A percentile compares a stretch with the other conserved stretches of the same genome.
These are phyloP conservation scores for Drosophila pseudoobscura DNA, from an alignment of 1,140 invertebrate genomes.

Conservation along the genomic window DNA sequence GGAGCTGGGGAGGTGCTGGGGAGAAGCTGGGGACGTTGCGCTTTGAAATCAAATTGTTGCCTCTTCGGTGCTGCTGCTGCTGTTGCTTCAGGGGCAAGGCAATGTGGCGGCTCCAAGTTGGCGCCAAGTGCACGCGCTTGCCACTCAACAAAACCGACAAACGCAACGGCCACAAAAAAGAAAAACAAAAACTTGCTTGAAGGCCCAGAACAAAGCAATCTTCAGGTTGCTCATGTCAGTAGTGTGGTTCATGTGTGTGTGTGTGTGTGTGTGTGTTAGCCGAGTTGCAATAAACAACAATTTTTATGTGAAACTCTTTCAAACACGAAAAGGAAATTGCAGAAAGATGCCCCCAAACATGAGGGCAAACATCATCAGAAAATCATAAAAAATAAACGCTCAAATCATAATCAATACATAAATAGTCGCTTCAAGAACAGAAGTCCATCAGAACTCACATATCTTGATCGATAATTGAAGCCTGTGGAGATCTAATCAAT, in stretches of 20 bases:
- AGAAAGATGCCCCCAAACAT: conserved; percentile 13
- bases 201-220: conserved; percentile 41
- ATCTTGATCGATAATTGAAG: neutral
- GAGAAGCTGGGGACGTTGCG: conserved; percentile 7
- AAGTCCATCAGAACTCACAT: conserved; percentile 28
- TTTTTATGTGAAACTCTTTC: conserved; percentile 52
- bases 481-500: too few species aligned
- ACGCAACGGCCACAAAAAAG: neutral
- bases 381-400: conserved; percentile 43
- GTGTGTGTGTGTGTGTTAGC: conserved; percentile 37
- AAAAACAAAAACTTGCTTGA: conserved; percentile 11
- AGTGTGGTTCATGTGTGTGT: conserved; percentile 9
- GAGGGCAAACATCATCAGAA: conserved; percentile 20
- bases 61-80: conserved; percentile 16
- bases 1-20: neutral
- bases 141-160: conserved; percentile 44
- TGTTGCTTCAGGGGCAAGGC: conserved; percentile 33
- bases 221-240: conserved; percentile 6
- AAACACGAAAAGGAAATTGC: conserved; percentile 45
- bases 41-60: conserved; percentile 50
- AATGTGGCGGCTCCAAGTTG: conserved; percentile 54
- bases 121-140: conserved; percentile 69
- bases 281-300: conserved; percentile 41
- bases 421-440: neutral
- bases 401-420: conserved; percentile 31